Percentiles rank a stretch among this genome's conserved stretches.
Evolutionary conservation across 2,797 vertebrate species (phyloP).

Genomic region (Hyperoplus lanceolatus): DNA sequence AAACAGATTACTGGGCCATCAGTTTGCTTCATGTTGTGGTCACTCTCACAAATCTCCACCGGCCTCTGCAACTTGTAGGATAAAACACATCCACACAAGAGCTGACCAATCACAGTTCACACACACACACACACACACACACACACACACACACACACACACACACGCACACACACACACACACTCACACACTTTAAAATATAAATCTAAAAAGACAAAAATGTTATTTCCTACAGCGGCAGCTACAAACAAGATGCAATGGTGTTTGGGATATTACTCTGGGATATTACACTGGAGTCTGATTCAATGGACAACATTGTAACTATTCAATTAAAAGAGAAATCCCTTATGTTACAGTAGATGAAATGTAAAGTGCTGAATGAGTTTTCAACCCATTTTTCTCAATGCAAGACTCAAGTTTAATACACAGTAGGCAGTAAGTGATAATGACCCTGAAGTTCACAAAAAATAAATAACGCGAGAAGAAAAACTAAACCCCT

Average conservation of each 20-base stretch:
- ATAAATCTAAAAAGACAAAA: background rate
- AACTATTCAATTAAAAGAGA: too few relatives aligned
- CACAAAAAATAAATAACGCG: too few relatives aligned
- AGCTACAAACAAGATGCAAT: background rate
- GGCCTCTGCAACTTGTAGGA: background rate
- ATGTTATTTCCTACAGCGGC: background rate
- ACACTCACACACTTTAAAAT: background rate
- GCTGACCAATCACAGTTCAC: background rate
- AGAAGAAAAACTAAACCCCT: background rate
- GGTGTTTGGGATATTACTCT: background rate
- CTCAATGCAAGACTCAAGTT: background rate
- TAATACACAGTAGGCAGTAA: background rate
- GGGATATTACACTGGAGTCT: background rate
- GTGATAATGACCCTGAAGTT: slow-evolving; percentile 1
- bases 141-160: background rate
- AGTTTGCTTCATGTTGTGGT: background rate
- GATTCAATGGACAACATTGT: background rate
- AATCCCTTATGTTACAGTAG: too few relatives aligned
- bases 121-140: background rate
- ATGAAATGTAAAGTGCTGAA: too few relatives aligned
- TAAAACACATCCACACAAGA: background rate
- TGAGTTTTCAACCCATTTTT: background rate
- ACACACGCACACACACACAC: background rate
- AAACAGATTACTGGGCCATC: background rate
- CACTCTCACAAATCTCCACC: background rate